Conservation (phyloP, 2,888 invertebrate species). For the Dyspetes luteomarginatus region DNA sequence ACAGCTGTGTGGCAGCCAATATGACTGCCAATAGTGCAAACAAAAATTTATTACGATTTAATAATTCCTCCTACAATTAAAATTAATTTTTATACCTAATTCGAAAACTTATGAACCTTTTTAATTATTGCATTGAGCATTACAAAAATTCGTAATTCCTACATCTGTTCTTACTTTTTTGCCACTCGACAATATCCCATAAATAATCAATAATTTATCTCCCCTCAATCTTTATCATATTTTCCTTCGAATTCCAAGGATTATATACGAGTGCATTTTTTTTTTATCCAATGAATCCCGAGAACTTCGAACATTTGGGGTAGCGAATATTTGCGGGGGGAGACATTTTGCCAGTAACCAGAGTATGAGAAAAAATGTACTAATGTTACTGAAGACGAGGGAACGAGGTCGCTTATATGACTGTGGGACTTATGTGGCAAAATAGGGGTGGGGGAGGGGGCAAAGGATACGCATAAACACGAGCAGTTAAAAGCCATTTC, state of each 20-base stretch:
- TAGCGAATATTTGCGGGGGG: background rate
- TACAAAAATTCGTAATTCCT: background rate
- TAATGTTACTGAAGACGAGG: constrained; percentile 17
- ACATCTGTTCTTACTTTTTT: constrained; percentile 7
- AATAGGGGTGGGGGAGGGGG: constrained; percentile 39
- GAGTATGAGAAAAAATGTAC: constrained; percentile 11
- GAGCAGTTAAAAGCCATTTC: constrained; percentile 75
- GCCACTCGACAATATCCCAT: constrained; percentile 6
- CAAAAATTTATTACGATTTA: no score
- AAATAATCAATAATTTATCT: constrained; percentile 52
- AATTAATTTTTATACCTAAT: no score
- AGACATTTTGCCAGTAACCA: background rate
- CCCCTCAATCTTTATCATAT: constrained; percentile 18
- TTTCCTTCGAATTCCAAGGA: constrained; percentile 31
- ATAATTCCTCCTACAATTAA: no score
- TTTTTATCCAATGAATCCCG: background rate
- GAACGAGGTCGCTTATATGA: constrained; percentile 20
- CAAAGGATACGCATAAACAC: constrained; percentile 72
- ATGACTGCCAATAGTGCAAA: no score
- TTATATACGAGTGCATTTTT: constrained; percentile 7
- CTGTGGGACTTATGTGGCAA: constrained; percentile 43
- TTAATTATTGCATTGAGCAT: background rate
- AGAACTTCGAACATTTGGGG: background rate
- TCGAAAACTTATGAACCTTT: no score
- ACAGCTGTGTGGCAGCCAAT: no score